phyloP scores from a whole-genome alignment of 2,797 vertebrate species.

The Euthynnus affinis region DNA sequence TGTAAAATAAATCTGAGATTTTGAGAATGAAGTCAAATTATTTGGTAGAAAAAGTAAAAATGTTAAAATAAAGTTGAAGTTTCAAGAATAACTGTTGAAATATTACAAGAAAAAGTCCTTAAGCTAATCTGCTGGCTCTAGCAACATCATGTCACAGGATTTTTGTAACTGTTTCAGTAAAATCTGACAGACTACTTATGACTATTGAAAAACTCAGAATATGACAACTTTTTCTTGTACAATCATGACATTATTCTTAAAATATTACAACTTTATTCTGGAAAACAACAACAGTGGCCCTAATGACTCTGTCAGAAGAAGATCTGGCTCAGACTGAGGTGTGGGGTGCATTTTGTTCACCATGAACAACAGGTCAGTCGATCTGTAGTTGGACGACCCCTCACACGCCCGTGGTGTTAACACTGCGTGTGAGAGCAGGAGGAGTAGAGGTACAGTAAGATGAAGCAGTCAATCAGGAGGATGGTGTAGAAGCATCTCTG shows the following conservation, averaged over 20 bases:
- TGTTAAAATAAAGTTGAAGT: neutral
- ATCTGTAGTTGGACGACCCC: conserved; percentile 17
- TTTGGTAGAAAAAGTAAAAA: neutral
- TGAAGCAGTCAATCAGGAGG: conserved; percentile 93
- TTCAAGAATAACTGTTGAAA: neutral
- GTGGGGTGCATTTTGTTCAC: conserved; percentile 44
- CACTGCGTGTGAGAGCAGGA: conserved; percentile 95
- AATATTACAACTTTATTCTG: neutral
- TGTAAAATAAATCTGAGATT: conserved; percentile 3
- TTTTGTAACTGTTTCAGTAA: neutral
- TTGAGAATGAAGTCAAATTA: neutral
- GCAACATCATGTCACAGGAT: neutral
- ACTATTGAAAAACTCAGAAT: neutral
- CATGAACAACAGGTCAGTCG: conserved; percentile 1
- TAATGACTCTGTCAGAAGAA: neutral
- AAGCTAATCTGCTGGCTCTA: neutral
- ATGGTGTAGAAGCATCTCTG: conserved; percentile 95
- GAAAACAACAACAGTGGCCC: conserved; percentile 29
- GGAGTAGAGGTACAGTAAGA: conserved; percentile 95
- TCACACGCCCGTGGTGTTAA: conserved; percentile 71
- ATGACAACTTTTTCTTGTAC: neutral
- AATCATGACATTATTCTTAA: neutral
- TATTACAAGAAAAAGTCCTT: neutral
- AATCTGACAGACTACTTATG: neutral
- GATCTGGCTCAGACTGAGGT: conserved; percentile 67